Evolutionary conservation across 1,140 invertebrate genomes (phyloP), one percentile per base, ranked within the genome.

Genomic region (Penaeus vannamei): DNA sequence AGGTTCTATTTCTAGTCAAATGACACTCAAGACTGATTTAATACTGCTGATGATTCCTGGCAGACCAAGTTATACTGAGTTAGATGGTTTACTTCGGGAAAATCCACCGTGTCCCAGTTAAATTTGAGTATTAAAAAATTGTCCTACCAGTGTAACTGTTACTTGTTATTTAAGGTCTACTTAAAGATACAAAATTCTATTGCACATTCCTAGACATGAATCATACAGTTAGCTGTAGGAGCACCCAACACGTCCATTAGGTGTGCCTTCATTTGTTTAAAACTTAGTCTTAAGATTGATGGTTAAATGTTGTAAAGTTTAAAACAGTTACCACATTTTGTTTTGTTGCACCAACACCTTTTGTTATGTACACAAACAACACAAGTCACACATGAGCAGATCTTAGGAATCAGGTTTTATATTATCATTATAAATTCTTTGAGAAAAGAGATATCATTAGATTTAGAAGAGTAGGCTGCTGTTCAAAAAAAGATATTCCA

Each of bases 131-230:
- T 32, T 53, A 12, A 53, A 46, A 81, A 85, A 23, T 19, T 79
- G 42, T 62, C 69, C 66, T 66, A 79, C 66, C 77, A 87, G 36
- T 36, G 32, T 62, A 46, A 64, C 69, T 22, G 53, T 53, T 53
- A 53, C 53, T 53, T 53, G 53, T 53, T 53, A 64, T 62, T 32
- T 79, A 59, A 23, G 60, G 29, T 79, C 36, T 64, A 53, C 61
- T 42, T 36, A 60, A 53, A 66, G 22, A 80, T 66, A 80, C 59
- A 36, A 61, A 29, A 36, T 59, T 26, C 60, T 42, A 66, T 14
- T 84, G 87, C 87, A 89, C 82, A 77, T 83, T 89, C 64, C 81
- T 89, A 89, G 79, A 59, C 46, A 32, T 77, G 84, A 89, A 29
- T 46, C 84, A 59, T 83, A 76, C 84, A 77, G n/a, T 26, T 84